Evolutionary conservation across 1,140 invertebrate genomes (phyloP).

Genomic region (Camponotus pennsylvanicus): DNA sequence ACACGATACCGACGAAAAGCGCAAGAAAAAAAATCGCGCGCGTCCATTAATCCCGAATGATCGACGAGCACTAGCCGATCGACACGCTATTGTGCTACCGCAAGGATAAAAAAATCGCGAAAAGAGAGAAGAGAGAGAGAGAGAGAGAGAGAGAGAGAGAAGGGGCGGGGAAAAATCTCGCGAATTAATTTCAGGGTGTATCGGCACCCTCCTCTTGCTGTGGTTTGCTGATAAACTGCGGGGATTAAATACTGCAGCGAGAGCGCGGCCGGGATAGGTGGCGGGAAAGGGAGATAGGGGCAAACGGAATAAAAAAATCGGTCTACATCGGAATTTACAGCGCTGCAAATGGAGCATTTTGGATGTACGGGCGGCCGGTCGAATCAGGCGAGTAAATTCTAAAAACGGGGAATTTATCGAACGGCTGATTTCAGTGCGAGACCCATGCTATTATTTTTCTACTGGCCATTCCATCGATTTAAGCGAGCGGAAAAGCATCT

Average conservation of each 20-base stretch:
- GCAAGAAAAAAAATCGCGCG: constrained; percentile 34
- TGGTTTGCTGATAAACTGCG: constrained; percentile 58
- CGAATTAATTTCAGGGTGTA: constrained; percentile 62
- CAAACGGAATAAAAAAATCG: constrained; percentile 37
- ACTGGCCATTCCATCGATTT: constrained; percentile 20
- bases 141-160: neutral
- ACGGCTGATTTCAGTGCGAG: constrained; percentile 39
- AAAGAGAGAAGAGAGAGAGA: neutral
- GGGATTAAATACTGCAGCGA: constrained; percentile 61
- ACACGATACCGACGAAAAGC: constrained; percentile 51
- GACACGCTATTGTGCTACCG: constrained; percentile 51
- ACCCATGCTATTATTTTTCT: constrained; percentile 19
- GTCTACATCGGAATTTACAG: constrained; percentile 54
- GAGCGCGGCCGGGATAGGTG: neutral
- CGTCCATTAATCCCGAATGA: constrained; percentile 55
- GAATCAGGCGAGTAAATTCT: constrained; percentile 45
- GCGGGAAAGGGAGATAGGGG: constrained; percentile 9
- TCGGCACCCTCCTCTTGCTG: constrained; percentile 42
- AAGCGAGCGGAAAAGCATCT: constrained; percentile 18
- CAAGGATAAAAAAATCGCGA: constrained; percentile 23
- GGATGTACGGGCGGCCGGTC: constrained; percentile 28
- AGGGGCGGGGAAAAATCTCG: constrained; percentile 5
- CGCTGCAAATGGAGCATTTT: constrained; percentile 57
- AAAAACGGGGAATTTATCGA: constrained; percentile 47
- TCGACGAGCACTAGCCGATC: constrained; percentile 46